Percentiles rank a stretch among this genome's conserved stretches.
These are phyloP conservation scores for Drosophila koepferae DNA, from an alignment of 2,888 invertebrate species.

Conservation along the genomic window DNA sequence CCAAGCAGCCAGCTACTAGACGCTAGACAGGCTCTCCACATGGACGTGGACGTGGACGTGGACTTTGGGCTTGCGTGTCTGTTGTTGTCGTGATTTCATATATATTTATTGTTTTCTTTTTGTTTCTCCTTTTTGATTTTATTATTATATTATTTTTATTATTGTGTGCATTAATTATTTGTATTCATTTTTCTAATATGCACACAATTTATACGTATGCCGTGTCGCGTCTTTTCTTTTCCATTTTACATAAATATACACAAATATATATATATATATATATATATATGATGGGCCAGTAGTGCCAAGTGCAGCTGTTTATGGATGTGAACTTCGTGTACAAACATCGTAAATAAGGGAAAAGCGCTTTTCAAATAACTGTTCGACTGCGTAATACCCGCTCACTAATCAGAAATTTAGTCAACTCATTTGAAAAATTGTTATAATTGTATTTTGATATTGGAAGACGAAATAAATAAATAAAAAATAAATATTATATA, in stretches of 20 bases:
- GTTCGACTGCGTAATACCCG: neutral
- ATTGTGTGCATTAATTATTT: slow-evolving; percentile 24
- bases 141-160: slow-evolving; percentile 30
- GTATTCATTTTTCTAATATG: slow-evolving; percentile 61
- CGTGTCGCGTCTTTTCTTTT: slow-evolving; percentile 8
- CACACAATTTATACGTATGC: slow-evolving; percentile 48
- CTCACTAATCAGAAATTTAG: neutral
- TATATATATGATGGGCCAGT: slow-evolving; percentile 54
- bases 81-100: slow-evolving; percentile 12
- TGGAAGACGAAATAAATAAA: neutral
- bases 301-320: slow-evolving; percentile 62
- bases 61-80: slow-evolving; percentile 61
- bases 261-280: neutral
- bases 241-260: neutral
- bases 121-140: neutral
- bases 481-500: too few relatives aligned
- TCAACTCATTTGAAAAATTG: neutral
- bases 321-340: neutral
- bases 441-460: neutral
- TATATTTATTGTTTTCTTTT: slow-evolving; percentile 19
- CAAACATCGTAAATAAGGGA: neutral
- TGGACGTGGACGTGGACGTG: slow-evolving; percentile 30
- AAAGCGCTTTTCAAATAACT: neutral
- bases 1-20: slow-evolving; percentile 37
- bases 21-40: slow-evolving; percentile 50